phyloP scores from a whole-genome alignment of 2,888 invertebrate genomes.

The Euproctis similis region DNA sequence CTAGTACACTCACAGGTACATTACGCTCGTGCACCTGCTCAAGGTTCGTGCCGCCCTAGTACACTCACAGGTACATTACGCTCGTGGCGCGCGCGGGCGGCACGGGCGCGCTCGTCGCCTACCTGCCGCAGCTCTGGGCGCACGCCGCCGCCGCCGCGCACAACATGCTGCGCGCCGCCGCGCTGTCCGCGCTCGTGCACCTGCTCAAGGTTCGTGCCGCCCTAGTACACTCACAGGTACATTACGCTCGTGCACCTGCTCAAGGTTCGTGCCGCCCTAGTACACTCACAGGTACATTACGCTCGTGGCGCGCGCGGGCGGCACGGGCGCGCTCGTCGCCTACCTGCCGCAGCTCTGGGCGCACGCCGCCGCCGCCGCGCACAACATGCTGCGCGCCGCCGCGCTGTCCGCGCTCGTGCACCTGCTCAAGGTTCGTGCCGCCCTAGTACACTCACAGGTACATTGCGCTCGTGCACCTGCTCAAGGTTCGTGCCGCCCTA shows the following conservation, averaged over 20 bases:
- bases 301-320: slow-evolving; percentile 81
- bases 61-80: slow-evolving; percentile 89
- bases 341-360: slow-evolving; percentile 93
- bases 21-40: slow-evolving; percentile 82
- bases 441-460: too few relatives aligned
- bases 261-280: too few relatives aligned
- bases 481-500: too few relatives aligned
- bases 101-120: slow-evolving; percentile 80
- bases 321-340: slow-evolving; percentile 78
- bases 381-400: slow-evolving; percentile 93
- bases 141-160: slow-evolving; percentile 90
- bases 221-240: too few relatives aligned
- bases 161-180: slow-evolving; percentile 93
- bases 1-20: too few relatives aligned
- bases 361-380: slow-evolving; percentile 88
- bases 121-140: slow-evolving; percentile 91
- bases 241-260: too few relatives aligned
- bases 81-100: slow-evolving; percentile 84
- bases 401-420: slow-evolving; percentile 91
- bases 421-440: slow-evolving; percentile 89
- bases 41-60: slow-evolving; percentile 86
- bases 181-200: slow-evolving; percentile 89
- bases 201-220: slow-evolving; percentile 67
- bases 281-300: too few relatives aligned
- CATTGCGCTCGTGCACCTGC: too few relatives aligned